A percentile compares a stretch with the other conserved stretches of the same genome.
phyloP scores from a whole-genome alignment of 2,797 vertebrate genomes.

The Urocyon cinereoargenteus region DNA sequence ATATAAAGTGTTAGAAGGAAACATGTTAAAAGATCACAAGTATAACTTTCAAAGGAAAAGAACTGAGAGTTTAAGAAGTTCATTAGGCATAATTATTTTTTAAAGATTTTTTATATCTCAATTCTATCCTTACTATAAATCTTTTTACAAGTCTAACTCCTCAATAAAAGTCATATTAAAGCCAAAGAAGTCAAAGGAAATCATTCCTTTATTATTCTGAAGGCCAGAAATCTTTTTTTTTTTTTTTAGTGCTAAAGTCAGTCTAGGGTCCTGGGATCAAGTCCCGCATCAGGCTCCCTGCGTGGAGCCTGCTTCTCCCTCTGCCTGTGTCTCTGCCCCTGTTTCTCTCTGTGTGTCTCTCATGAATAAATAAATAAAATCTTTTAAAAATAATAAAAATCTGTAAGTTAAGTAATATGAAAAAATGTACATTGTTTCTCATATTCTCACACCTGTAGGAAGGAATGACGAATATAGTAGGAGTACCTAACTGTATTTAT shows the following conservation, averaged over 20 bases:
- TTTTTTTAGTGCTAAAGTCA: neutral
- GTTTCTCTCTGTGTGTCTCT: too few species aligned
- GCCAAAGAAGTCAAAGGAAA: neutral
- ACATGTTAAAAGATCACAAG: neutral
- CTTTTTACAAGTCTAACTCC: neutral
- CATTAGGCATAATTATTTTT: neutral
- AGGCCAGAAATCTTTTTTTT: neutral
- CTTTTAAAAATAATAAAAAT: neutral
- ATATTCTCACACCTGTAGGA: neutral
- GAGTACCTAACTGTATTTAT: neutral
- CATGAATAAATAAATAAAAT: too few species aligned
- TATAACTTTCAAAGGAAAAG: neutral
- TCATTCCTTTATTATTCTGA: neutral
- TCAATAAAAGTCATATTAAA: neutral
- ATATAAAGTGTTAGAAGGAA: neutral
- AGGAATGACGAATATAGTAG: too few species aligned
- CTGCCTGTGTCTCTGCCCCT: too few species aligned
- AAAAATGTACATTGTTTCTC: neutral
- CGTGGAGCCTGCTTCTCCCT: too few species aligned
- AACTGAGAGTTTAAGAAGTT: neutral
- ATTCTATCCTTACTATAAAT: neutral
- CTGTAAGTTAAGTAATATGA: neutral
- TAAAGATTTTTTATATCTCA: conserved; percentile 50
- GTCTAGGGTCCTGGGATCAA: neutral
- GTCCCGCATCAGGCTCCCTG: too few species aligned